These are phyloP conservation scores for Galleria mellonella DNA, from an alignment of 1,140 invertebrate genomes.

Conservation along the genomic window DNA sequence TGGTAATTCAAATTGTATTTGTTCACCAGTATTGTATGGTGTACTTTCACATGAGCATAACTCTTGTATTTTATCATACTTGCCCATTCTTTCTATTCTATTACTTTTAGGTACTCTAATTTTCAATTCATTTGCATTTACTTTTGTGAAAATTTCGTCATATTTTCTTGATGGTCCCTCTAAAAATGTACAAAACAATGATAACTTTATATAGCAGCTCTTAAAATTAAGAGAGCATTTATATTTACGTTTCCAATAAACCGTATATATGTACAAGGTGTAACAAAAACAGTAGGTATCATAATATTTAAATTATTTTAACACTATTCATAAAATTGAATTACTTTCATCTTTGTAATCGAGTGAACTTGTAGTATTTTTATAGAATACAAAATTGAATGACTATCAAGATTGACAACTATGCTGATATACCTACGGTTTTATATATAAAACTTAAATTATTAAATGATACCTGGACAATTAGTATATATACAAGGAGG, in stretches of 20 bases:
- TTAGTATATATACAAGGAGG: slow-evolving; percentile 7
- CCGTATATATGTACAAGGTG: no score
- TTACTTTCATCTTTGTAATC: no score
- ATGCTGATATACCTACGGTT: no score
- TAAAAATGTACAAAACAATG: slow-evolving; percentile 19
- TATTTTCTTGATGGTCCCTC: slow-evolving; percentile 31
- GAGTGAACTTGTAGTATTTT: no score
- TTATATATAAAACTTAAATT: not conserved
- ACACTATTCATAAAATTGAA: no score
- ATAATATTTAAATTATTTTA: no score
- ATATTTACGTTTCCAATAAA: no score
- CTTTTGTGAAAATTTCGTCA: slow-evolving; percentile 63
- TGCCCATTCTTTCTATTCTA: slow-evolving; percentile 45
- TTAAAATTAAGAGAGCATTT: no score
- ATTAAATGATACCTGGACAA: slow-evolving; percentile 10
- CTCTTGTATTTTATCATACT: slow-evolving; percentile 58
- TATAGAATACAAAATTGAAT: no score
- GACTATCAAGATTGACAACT: no score
- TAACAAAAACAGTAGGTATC: no score
- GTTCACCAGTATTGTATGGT: slow-evolving; percentile 51
- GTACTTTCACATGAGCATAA: slow-evolving; percentile 50
- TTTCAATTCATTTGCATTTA: slow-evolving; percentile 59
- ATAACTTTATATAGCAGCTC: no score
- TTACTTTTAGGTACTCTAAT: slow-evolving; percentile 58
- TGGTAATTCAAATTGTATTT: slow-evolving; percentile 59